Base-by-base conservation (phyloP, 2,113 vertebrate species). In the Stigmatopora argus region DNA sequence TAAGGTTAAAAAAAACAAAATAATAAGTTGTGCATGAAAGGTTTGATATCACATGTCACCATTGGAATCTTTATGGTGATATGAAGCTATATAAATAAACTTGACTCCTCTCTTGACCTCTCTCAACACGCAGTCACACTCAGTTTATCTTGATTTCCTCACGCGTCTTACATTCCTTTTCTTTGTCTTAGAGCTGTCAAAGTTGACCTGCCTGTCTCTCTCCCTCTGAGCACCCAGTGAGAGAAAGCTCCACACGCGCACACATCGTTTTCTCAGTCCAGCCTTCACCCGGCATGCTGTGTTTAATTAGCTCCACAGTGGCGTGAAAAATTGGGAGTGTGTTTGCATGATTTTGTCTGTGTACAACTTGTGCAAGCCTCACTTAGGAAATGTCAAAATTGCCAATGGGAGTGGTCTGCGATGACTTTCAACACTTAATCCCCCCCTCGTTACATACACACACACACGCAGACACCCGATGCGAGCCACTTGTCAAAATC, bases 281-380 rank as follows among this genome's bases (percentile, higher is more conserved):
- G 66, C 70, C 75, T 65, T 81, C 66, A 79, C 75, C 64, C 72
- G 71, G 48, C 75, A 75, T 18, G 21, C 70, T 83, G 77, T 75
- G 77, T 86, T 83, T 89, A 90, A 91, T 91, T 90, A 89, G 83
- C 85, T 86, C 79, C 72, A 82, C 79, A 59, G 79, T 81, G 76
- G 79, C 75, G 67, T 76, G 77, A 77, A 75, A 79, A 69, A 70
- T 45, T 80, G 64, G 72, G 48, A 35, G 65, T 69, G 45, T 45
- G 38, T 49, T 47, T 55, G 64, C 71, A 46, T 64, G 59, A 68
- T 66, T 66, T 69, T 71, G 65, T 73, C 56, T 74, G 49, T 23
- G 52, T 78, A 75, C 78, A 83, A 86, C 73, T 80, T 62, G 68
- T 46, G 26, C 69, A 69, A 62, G 70, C 72, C 69, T 78, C 71